Conservation (phyloP, 2,113 vertebrate species). For the Brienomyrus brachyistius region DNA sequence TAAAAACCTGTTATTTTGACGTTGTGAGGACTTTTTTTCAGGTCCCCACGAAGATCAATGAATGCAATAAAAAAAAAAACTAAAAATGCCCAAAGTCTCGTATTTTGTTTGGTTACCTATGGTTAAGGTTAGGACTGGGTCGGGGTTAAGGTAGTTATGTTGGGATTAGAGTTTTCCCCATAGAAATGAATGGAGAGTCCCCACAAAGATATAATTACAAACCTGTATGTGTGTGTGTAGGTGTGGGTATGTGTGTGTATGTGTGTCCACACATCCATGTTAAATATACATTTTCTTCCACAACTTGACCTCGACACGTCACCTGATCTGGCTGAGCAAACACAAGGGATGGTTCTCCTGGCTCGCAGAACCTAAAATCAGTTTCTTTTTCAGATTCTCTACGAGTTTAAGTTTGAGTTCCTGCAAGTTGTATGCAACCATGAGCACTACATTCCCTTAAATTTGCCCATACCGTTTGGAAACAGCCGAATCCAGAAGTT, state of each 20-base stretch:
- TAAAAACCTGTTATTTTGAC: too few relatives aligned
- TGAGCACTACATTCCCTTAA: slow-evolving; percentile 91
- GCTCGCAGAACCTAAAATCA: not conserved
- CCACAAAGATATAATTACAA: too few relatives aligned
- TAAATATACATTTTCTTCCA: not conserved
- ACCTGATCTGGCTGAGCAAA: not conserved
- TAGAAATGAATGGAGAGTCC: too few relatives aligned
- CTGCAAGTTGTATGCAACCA: slow-evolving; percentile 89
- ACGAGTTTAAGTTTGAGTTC: slow-evolving; percentile 98
- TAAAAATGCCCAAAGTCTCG: too few relatives aligned
- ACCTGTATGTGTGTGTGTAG: not conserved
- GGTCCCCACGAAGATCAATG: too few relatives aligned
- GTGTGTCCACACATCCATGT: not conserved
- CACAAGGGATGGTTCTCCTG: not conserved
- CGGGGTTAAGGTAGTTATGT: too few relatives aligned
- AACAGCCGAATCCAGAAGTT: slow-evolving; percentile 90
- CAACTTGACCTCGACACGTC: not conserved
- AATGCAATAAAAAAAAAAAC: too few relatives aligned
- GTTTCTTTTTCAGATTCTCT: slow-evolving; percentile 73
- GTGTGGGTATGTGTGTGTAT: not conserved
- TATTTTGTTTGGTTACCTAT: too few relatives aligned
- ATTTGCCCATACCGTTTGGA: slow-evolving; percentile 93
- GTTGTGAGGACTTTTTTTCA: too few relatives aligned
- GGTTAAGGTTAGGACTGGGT: too few relatives aligned
- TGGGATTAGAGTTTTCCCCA: too few relatives aligned